These are phyloP conservation scores for Papilio machaon DNA, from an alignment of 1,140 invertebrate genomes.

Conservation along the genomic window DNA sequence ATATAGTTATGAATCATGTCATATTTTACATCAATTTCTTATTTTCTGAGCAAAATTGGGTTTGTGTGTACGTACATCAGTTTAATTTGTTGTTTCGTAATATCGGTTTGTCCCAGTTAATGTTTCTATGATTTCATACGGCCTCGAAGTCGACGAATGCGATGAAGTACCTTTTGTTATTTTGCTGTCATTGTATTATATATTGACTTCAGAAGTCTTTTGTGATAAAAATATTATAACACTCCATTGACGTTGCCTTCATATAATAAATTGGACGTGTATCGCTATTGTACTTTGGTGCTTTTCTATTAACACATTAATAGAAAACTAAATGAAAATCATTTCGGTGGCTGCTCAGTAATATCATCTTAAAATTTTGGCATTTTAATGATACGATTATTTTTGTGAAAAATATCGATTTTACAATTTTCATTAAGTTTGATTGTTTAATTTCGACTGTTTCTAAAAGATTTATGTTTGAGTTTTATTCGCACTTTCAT, in stretches of 20 bases:
- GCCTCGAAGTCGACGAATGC: constrained; percentile 8
- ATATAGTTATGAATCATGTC: too few relatives aligned
- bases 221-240: constrained; percentile 11
- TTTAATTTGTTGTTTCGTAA: constrained; percentile 13
- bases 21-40: neutral
- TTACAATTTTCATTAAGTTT: neutral
- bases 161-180: constrained; percentile 18
- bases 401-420: too few relatives aligned
- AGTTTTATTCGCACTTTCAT: neutral
- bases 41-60: neutral
- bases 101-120: constrained; percentile 3
- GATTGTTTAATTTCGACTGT: too few relatives aligned
- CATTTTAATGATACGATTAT: too few relatives aligned
- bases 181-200: neutral
- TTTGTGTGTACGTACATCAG: neutral
- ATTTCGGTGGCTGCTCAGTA: too few relatives aligned
- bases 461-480: neutral
- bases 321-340: neutral
- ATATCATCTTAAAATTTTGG: too few relatives aligned
- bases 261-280: neutral
- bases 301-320: neutral
- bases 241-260: neutral
- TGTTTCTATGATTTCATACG: constrained; percentile 21
- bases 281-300: neutral
- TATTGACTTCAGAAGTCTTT: neutral